phyloP scores from a whole-genome alignment of 2,113 vertebrate genomes.

The Thamnophis sirtalis region DNA sequence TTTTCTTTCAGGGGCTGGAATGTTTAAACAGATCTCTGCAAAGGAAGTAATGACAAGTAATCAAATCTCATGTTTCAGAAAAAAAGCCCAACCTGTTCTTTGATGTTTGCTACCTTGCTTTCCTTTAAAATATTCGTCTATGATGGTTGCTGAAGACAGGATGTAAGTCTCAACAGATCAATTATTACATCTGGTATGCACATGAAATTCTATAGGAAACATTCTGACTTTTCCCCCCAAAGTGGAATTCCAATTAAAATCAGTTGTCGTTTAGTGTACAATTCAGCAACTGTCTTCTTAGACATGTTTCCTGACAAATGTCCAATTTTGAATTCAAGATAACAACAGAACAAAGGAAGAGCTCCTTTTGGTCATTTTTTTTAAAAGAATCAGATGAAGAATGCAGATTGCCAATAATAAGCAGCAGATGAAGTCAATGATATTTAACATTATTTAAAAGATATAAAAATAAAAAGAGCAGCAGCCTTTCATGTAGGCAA shows the following conservation, averaged over 20 bases:
- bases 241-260: not conserved
- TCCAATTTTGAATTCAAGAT: not conserved
- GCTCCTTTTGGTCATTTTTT: not conserved
- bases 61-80: not conserved
- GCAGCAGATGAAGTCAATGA: not conserved
- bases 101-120: constrained; percentile 6
- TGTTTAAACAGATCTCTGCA: not conserved
- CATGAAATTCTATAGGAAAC: not conserved
- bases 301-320: constrained; percentile 12
- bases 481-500: not conserved
- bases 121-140: not conserved
- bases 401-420: not conserved
- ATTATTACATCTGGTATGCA: not conserved
- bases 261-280: not conserved
- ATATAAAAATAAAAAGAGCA: not conserved
- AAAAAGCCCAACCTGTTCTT: constrained; percentile 8
- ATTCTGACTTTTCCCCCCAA: not conserved
- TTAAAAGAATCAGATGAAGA: not conserved
- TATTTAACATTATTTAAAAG: not conserved
- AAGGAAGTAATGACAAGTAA: constrained; percentile 21
- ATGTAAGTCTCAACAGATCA: constrained; percentile 6
- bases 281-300: not conserved
- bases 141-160: not conserved
- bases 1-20: not conserved
- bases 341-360: not conserved